Percentiles rank a stretch among this genome's conserved stretches.
Conservation (phyloP, 2,113 vertebrate genomes). For the Mus pahari region DNA sequence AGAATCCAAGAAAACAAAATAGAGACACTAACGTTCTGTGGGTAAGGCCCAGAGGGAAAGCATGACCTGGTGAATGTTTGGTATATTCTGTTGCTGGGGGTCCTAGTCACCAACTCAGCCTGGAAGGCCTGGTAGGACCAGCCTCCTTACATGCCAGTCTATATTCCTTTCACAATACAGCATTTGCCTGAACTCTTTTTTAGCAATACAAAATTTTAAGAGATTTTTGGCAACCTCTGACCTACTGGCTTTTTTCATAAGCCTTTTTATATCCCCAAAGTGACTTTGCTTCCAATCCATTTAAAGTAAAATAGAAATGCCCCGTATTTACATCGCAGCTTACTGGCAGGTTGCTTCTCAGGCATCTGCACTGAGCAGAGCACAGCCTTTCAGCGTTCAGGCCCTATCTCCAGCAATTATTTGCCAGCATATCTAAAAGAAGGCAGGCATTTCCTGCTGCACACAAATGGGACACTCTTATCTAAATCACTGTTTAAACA, state of each 20-base stretch:
- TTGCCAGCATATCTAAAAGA: slow-evolving; percentile 86
- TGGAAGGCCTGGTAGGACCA: slow-evolving; percentile 45
- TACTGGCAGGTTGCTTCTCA: slow-evolving; percentile 65
- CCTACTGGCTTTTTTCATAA: slow-evolving; percentile 66
- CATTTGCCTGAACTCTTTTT: slow-evolving; percentile 18
- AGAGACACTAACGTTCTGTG: slow-evolving; percentile 35
- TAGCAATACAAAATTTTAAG: slow-evolving; percentile 58
- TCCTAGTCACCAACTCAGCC: neutral
- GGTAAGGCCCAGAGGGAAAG: slow-evolving; percentile 50
- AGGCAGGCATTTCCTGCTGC: slow-evolving; percentile 87
- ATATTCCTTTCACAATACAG: slow-evolving; percentile 24
- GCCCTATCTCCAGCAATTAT: slow-evolving; percentile 81
- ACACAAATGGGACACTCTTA: slow-evolving; percentile 87
- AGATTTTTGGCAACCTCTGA: slow-evolving; percentile 68
- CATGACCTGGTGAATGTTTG: slow-evolving; percentile 72
- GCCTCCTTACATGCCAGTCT: slow-evolving; percentile 55
- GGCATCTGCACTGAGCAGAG: slow-evolving; percentile 61
- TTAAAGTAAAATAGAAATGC: slow-evolving; percentile 64
- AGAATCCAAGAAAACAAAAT: slow-evolving; percentile 64
- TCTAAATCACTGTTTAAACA: slow-evolving; percentile 89
- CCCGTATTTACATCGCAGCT: slow-evolving; percentile 16
- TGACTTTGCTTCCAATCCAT: slow-evolving; percentile 73
- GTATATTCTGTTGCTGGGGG: slow-evolving; percentile 50
- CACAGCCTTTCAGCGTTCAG: slow-evolving; percentile 65
- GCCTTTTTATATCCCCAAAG: slow-evolving; percentile 72